Base-by-base conservation (phyloP, 2,113 vertebrate species). In the Lucifuga dentata region DNA sequence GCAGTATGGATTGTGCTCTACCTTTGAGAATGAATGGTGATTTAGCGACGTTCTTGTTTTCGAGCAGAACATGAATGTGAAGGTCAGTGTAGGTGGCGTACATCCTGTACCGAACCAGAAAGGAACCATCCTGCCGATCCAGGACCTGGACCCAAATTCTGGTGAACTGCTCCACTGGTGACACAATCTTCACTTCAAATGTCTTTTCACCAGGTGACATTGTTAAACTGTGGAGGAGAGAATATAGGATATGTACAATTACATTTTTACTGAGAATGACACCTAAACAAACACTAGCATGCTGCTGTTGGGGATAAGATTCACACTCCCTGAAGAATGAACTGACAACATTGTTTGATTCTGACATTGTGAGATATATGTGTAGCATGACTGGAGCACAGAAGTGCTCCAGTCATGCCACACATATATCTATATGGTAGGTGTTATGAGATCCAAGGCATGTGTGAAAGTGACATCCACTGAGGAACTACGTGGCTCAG, bases 61-160 rank as follows among this genome's bases (percentile, higher is more conserved):
- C 86, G 66, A 89, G 88, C 81, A 94, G 85, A 51, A 99, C 55
- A 61, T 98, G 93, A 76, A 99, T 82, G 75, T 91, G 94, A 76
- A 99, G 86, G 65, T 87, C 94, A n/a, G 80, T 86, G 88, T 99
- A 99, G 88, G 94, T 97, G 26, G 96, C 95, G 3, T 98, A 99
- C 97, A 99, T 96, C 86, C 95, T 94, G 78, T 98, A 99, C 24
- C 97, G 94, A 8, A 99, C 96, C 11, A 99, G 91, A 75, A 98
- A 99, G 6, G 97, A 98, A 2, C 98, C 98, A 84, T 99, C 98
- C 43, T 91, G 94, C 57, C 96, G 93, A 81, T 99, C 98, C 86
- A 99, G 91, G 57, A 97, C 91, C 78, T 99, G 97, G 52, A 97
- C 89, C 80, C 98, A 98, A 39, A 98, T 94, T 62, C 97, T 93